Base-by-base conservation (phyloP, 1,140 invertebrate species). In the Rhopalosiphum maidis region DNA sequence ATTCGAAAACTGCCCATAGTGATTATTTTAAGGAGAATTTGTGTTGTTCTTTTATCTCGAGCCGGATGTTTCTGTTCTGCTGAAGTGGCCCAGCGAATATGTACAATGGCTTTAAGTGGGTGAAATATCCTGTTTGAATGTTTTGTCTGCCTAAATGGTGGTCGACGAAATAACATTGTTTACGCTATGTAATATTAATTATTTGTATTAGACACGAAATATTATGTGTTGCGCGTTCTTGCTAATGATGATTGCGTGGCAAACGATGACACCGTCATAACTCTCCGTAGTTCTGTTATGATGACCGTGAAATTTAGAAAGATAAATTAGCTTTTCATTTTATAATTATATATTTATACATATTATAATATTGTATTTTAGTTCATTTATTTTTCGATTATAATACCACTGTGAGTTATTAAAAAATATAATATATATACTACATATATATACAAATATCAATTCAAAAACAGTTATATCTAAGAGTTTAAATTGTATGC, bases 11-110 rank as follows among this genome's bases (percentile, higher is more conserved):
- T 77, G 60, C 60, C 60, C 60, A 77, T 77, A 77, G 60, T 35
- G 60, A 77, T 77, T 77, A 77, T 77, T 77, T 77, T 77, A 77
- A 77, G 60, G 60, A 77, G 60, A 77, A n/a, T 77, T 77, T 77
- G 60, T 77, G 60, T 77, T 77, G 60, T 77, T 77, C 60, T 77
- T 77, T 77, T 77, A 77, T 77, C 60, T 77, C 55, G 60, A 18
- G 60, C 60, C 60, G n/a, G 60, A 77, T 77, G 60, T 77, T 77
- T 77, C 60, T 77, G 60, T 77, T 77, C 60, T n/a, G 18, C 55
- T 77, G 60, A 77, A 77, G 60, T 77, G n/a, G 60, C 60, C 60
- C 60, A n/a, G 60, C 1, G 60, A 77, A 77, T n/a, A 77, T 77
- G 60, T 25, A 86, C 85, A 86, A 86, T 86, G 25, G 85, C 43